Conservation (phyloP, 1,140 invertebrate species). For the Pemphigus obesinymphae region DNA sequence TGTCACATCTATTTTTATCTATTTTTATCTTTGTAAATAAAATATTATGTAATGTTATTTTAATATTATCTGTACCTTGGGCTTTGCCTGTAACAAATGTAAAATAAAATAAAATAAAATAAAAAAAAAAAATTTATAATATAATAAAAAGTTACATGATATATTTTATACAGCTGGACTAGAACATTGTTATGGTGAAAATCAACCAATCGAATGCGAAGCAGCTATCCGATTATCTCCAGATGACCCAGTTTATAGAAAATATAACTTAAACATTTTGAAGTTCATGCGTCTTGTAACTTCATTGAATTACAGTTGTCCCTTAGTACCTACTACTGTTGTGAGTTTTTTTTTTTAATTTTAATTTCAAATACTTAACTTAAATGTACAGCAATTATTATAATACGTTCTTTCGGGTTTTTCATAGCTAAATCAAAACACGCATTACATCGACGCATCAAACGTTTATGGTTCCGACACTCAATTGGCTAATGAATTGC, state of each 20-base stretch:
- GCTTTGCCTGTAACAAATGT: no score
- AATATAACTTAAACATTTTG: neutral
- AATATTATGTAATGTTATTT: no score
- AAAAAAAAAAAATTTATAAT: no score
- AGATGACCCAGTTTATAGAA: neutral
- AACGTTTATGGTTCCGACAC: neutral
- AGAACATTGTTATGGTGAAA: neutral
- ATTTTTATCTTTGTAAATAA: no score
- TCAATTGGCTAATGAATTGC: neutral
- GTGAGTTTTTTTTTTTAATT: neutral
- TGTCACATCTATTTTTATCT: no score
- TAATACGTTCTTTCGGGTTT: neutral
- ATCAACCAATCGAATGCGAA: neutral
- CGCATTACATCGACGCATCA: neutral
- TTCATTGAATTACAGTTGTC: neutral
- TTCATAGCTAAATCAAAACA: neutral
- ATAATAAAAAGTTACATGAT: no score
- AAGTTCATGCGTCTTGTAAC: neutral
- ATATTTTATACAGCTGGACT: neutral
- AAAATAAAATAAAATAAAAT: no score
- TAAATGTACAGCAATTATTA: no score
- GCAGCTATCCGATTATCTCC: neutral
- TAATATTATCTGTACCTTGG: no score
- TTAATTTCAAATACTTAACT: neutral
- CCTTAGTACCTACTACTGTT: neutral